These are phyloP conservation scores for Ianthella basta DNA, from an alignment of 37 sponge, comb jelly and placozoan genomes.

Conservation along the genomic window DNA sequence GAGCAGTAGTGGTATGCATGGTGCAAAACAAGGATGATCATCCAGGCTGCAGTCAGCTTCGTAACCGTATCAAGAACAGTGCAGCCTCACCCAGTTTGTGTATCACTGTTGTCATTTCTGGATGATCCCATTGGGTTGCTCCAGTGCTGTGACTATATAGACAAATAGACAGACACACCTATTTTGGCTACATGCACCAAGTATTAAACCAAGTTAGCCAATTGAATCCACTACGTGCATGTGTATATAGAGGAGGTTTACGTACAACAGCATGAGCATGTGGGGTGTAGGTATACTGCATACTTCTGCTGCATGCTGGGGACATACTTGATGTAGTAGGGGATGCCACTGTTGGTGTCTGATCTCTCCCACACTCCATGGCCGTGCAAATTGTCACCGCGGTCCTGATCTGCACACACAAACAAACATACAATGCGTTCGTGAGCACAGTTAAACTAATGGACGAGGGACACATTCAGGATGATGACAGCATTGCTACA, in stretches of 20 bases:
- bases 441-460: not conserved
- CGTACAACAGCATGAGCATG: too few relatives aligned
- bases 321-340: conserved; percentile 84
- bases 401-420: not conserved
- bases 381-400: not conserved
- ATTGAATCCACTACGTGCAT: too few relatives aligned
- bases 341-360: conserved; percentile 73
- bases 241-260: too few relatives aligned
- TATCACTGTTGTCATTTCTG: conserved; percentile 30
- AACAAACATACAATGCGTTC: not conserved
- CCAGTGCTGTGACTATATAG: conserved; percentile 51
- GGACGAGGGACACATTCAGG: not conserved
- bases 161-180: not conserved
- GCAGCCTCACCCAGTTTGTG: conserved; percentile 49
- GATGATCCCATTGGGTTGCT: conserved; percentile 86
- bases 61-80: not conserved
- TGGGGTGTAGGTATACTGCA: too few relatives aligned
- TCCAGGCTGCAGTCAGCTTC: not conserved
- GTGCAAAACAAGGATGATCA: not conserved
- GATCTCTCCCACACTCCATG: conserved; percentile 70
- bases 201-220: too few relatives aligned
- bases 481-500: not conserved
- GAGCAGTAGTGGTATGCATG: not conserved
- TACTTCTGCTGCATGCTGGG: too few relatives aligned
- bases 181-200: too few relatives aligned